Evolutionary conservation across 2,888 invertebrate genomes (phyloP).

Genomic region (Liopterus haemorrhoidalis): DNA sequence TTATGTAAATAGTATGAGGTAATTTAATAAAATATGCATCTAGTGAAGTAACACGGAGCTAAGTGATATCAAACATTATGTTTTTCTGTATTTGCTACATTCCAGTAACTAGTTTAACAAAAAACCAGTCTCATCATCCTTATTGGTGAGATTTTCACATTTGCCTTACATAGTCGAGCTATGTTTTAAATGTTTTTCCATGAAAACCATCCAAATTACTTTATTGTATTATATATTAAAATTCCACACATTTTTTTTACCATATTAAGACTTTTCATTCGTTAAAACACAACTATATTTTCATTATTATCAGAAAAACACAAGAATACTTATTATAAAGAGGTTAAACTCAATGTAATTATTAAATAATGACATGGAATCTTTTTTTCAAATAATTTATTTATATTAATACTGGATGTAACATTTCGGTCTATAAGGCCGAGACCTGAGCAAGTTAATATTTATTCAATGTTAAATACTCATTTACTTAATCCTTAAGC

Average conservation of each 20-base stretch:
- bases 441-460: too few relatives aligned
- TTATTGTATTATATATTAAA: conserved; percentile 1
- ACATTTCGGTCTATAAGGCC: too few relatives aligned
- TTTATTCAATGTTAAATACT: too few relatives aligned
- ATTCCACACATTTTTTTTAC: conserved; percentile 9
- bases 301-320: too few relatives aligned
- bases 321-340: too few relatives aligned
- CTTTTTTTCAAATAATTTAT: too few relatives aligned
- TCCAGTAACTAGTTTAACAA: conserved; percentile 21
- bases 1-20: too few relatives aligned
- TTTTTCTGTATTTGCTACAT: conserved; percentile 11
- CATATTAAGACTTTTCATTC: conserved; percentile 13
- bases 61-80: conserved; percentile 17
- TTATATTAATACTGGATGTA: too few relatives aligned
- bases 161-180: conserved; percentile 17
- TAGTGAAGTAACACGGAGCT: conserved; percentile 13
- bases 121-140: conserved; percentile 19
- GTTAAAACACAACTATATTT: too few relatives aligned
- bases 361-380: too few relatives aligned
- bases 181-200: conserved; percentile 4
- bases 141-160: conserved; percentile 19
- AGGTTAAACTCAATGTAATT: too few relatives aligned
- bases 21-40: conserved; percentile 20
- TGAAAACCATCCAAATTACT: not conserved
- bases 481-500: too few relatives aligned